Conservation (phyloP, 53 echinoderm and acorn worm genomes). For the Luidia sarsii region DNA sequence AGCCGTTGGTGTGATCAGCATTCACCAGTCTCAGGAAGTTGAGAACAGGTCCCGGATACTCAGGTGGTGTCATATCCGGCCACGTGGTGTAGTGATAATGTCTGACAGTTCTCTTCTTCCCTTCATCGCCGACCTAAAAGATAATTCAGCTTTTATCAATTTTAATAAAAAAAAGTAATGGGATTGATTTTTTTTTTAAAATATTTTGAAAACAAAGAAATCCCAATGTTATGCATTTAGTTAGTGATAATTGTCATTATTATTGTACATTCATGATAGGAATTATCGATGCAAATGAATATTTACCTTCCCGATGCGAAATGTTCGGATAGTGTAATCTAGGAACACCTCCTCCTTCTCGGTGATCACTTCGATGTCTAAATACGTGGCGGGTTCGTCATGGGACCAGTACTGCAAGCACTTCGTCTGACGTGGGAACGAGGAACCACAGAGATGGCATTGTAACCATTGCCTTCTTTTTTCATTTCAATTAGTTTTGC, state of each 20-base stretch:
- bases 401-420: slow-evolving; percentile 50
- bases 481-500: too few species aligned
- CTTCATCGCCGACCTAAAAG: slow-evolving; percentile 6
- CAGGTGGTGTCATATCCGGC: slow-evolving; percentile 58
- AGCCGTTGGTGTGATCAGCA: not conserved
- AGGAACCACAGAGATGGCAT: too few species aligned
- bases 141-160: too few species aligned
- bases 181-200: too few species aligned
- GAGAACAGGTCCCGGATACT: slow-evolving; percentile 47
- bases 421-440: slow-evolving; percentile 20
- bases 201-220: too few species aligned
- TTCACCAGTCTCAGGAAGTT: slow-evolving; percentile 35
- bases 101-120: not conserved
- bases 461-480: too few species aligned
- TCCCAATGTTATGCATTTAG: too few species aligned
- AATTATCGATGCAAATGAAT: too few species aligned
- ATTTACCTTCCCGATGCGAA: slow-evolving; percentile 23
- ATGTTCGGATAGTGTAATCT: slow-evolving; percentile 33
- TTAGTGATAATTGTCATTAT: too few species aligned
- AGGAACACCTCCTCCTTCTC: slow-evolving; percentile 31
- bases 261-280: too few species aligned
- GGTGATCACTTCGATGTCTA: slow-evolving; percentile 14
- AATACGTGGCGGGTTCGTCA: slow-evolving; percentile 6
- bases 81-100: slow-evolving; percentile 59
- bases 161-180: too few species aligned